Evolutionary conservation across 2,888 invertebrate species (phyloP), one percentile per base, ranked within the genome.

Genomic region (Tachina fera): DNA sequence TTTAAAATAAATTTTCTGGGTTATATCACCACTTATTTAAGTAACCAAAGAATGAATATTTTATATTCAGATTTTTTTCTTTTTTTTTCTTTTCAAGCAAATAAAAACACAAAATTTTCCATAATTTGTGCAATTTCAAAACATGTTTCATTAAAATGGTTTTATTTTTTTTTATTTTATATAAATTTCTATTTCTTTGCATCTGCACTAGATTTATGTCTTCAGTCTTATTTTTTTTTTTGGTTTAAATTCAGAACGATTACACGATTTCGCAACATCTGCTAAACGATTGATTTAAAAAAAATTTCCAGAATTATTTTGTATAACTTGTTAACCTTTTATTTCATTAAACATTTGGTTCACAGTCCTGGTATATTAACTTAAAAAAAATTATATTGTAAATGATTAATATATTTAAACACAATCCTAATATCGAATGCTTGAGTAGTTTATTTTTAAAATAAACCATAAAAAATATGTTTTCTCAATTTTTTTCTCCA

Each of bases 11-110:
- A 71, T 81, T 85, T 83, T 86, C 77, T 86, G 83, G 86, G 83
- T 83, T 83, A 86, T 83, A 86, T 83, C 86, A 83, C 83, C 86
- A 86, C 76, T 86, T 86, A 86, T 86, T 86, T 86, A 86, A 86
- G 83, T 83, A 86, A 86, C 82, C 79, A 83, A 75, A 67, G 56
- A 77, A 65, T 71, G 56, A 77, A 65, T 71, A 71, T 60, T 72
- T 51, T 49, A 77, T 51, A 31, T 45, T 43, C 51, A 43, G 11
- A 22, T 22, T 22, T 53, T 19, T 19, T 22, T 22, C 22, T 19
- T 19, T 56, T 19, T 56, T 16, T 13, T 8, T 19, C 43, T 31
- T 45, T 58, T 22, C n/a, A 65, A 53, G 22, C 22, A 53, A n/a
- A 41, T 60, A 39, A 14, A 56, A 56, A 47, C 13, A 76, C 58